phyloP scores from a whole-genome alignment of 1,140 invertebrate genomes.

The Pogonomyrmex barbatus region DNA sequence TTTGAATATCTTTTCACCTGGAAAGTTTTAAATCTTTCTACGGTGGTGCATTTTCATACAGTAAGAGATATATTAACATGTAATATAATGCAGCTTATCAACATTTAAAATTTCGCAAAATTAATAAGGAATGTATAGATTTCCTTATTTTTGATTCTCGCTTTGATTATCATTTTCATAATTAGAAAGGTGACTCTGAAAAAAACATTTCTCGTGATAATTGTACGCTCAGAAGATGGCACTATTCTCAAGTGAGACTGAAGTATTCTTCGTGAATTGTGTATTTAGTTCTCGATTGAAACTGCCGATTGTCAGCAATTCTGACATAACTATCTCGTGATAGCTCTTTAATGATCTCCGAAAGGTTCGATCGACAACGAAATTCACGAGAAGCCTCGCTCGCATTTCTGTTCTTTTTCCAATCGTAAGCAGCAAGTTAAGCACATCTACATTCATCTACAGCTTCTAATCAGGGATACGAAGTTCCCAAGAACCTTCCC shows the following conservation, averaged over 20 bases:
- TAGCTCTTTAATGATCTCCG: not conserved
- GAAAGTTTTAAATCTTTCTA: not conserved
- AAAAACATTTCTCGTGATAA: not conserved
- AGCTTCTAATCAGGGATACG: slow-evolving; percentile 7
- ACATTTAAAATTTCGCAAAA: slow-evolving; percentile 35
- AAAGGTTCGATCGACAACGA: slow-evolving; percentile 17
- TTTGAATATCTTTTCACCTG: slow-evolving; percentile 6
- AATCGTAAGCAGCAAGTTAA: slow-evolving; percentile 30
- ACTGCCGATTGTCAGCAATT: not conserved
- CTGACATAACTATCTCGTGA: not conserved
- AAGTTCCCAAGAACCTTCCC: slow-evolving; percentile 28
- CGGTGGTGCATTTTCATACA: not conserved
- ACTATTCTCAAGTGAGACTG: not conserved
- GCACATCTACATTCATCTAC: slow-evolving; percentile 48
- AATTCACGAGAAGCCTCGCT: slow-evolving; percentile 31
- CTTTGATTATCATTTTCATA: slow-evolving; percentile 50
- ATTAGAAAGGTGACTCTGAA: slow-evolving; percentile 33
- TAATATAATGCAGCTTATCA: slow-evolving; percentile 10
- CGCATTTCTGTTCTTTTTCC: not conserved
- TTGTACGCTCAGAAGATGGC: not conserved
- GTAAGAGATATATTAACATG: slow-evolving; percentile 8
- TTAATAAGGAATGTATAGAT: slow-evolving; percentile 40
- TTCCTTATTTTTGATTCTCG: slow-evolving; percentile 50
- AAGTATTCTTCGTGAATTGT: slow-evolving; percentile 6
- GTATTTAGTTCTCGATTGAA: slow-evolving; percentile 25